Conservation (phyloP, 2,888 invertebrate genomes). For the Heliconius hortense region DNA sequence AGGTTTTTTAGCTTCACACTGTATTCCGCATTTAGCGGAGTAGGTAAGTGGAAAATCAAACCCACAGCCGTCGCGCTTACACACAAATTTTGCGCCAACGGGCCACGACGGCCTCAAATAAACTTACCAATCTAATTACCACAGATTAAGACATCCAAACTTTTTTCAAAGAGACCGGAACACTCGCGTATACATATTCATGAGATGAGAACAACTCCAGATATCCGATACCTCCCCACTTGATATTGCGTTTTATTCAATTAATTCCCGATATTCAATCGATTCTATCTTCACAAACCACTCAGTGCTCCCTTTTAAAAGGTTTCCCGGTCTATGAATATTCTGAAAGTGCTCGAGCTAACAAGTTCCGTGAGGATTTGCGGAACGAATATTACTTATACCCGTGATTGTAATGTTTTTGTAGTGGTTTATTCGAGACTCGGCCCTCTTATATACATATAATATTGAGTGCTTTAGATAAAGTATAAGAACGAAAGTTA, state of each 20-base stretch:
- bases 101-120: not conserved
- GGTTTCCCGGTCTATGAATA: slow-evolving; percentile 53
- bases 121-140: slow-evolving; percentile 32
- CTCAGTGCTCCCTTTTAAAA: slow-evolving; percentile 47
- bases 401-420: slow-evolving; percentile 37
- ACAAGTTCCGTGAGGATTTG: slow-evolving; percentile 41
- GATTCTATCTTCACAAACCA: slow-evolving; percentile 47
- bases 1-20: too few species aligned
- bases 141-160: slow-evolving; percentile 47
- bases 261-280: slow-evolving; percentile 70
- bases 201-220: slow-evolving; percentile 60
- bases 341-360: slow-evolving; percentile 51
- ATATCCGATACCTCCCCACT: slow-evolving; percentile 49
- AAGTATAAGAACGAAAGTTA: not conserved
- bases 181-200: slow-evolving; percentile 74
- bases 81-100: too few species aligned
- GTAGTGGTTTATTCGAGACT: slow-evolving; percentile 15
- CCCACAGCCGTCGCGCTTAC: too few species aligned
- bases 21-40: too few species aligned
- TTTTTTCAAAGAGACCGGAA: slow-evolving; percentile 61
- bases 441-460: not conserved
- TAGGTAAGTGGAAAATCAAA: too few species aligned
- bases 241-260: slow-evolving; percentile 73
- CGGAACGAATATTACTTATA: slow-evolving; percentile 33
- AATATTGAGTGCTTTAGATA: slow-evolving; percentile 3